Evolutionary conservation across 2,797 vertebrate species (phyloP), one percentile per base, ranked within the genome.

Genomic region (Onychomys torridus): DNA sequence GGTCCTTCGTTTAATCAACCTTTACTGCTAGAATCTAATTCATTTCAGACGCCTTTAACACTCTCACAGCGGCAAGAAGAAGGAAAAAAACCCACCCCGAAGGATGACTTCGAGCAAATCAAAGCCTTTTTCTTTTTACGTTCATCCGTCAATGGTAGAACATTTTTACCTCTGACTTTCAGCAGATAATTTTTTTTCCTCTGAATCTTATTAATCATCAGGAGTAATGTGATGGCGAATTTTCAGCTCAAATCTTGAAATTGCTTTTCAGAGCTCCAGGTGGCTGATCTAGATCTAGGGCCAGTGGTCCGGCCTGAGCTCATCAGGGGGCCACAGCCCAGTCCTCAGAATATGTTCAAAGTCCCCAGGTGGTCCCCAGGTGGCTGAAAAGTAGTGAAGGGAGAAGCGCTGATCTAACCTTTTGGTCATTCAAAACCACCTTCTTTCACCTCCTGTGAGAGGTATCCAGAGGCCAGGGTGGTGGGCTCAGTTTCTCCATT

Each of bases 131-230:
- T 52, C 52, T 90, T 67, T 52, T 93, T 37, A 90, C 57, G 40
- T 90, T 71, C 55, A 46, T 78, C 65, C 82, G 89, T 95, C 90
- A 92, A 67, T 37, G 81, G 10, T 23, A 11, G 40, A 95, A 59
- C 77, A 61, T 59, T 77, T 88, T 93, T n/a, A 69, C 76, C 55
- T 81, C 9, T 1, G 63, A 85, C 55, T 95, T 89, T 90, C 59
- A 87, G 86, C 49, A 67, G 87, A 76, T 67, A 81, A 19, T 71
- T 69, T 59, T 94, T 94, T 92, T 94, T 95, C 46, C 95, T 91
- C 49, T 61, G 49, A 77, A 87, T 93, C 75, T 95, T 90, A 81
- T 86, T 94, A 75, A 92, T 93, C 77, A 86, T 52, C 49, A n/a
- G 61, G n/a, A 59, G 8, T 55, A 59, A 69, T 59, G 43, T 3